These are phyloP conservation scores for Sebastes trivittatus DNA, from an alignment of 2,797 vertebrate genomes.

Conservation along the genomic window DNA sequence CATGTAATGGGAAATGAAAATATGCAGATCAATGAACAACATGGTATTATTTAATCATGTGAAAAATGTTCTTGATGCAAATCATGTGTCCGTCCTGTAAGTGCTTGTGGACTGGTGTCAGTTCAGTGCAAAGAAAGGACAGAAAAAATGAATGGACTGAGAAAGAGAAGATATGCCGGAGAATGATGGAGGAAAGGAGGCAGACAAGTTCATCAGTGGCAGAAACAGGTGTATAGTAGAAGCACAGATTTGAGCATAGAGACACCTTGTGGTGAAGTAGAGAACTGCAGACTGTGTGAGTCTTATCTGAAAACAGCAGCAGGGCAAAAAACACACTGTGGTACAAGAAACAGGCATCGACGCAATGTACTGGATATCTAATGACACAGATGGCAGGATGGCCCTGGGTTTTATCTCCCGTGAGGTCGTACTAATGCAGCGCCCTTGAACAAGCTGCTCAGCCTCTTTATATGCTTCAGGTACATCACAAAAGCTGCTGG, in stretches of 20 bases:
- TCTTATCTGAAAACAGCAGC: not conserved
- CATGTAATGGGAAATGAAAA: not conserved
- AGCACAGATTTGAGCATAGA: slow-evolving; percentile 58
- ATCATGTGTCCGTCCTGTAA: not conserved
- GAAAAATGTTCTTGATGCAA: not conserved
- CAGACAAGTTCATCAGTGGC: not conserved
- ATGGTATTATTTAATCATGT: slow-evolving; percentile 2
- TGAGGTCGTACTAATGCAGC: not conserved
- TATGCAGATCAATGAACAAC: not conserved
- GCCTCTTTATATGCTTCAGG: not conserved
- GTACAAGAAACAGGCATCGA: not conserved
- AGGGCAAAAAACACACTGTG: not conserved
- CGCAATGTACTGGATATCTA: slow-evolving; percentile 4
- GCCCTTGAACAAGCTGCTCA: slow-evolving; percentile 1
- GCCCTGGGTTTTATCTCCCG: slow-evolving; percentile 3
- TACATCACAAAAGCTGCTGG: not conserved
- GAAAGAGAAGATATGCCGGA: not conserved
- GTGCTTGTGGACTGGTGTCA: not conserved
- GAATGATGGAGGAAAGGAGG: not conserved
- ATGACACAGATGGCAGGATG: slow-evolving; percentile 30
- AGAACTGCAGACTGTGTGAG: slow-evolving; percentile 41
- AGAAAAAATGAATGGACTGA: not conserved
- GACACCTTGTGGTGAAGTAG: slow-evolving; percentile 71
- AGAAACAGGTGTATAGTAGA: slow-evolving; percentile 19
- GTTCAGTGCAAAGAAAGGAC: not conserved